phyloP scores from a whole-genome alignment of 2,888 invertebrate species.

The Heliconius ismenius region DNA sequence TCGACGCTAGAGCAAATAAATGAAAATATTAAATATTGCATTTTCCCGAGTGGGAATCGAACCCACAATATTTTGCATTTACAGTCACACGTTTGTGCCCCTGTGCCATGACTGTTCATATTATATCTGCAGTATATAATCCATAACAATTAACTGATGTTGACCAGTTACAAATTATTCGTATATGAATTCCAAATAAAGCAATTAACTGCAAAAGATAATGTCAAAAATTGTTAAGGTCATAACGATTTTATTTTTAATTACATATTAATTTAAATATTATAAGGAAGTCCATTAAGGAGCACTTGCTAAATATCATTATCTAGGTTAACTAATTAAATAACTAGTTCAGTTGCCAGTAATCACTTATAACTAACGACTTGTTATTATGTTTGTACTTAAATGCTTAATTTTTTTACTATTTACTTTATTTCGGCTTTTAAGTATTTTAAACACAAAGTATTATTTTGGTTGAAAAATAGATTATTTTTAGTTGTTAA shows the following conservation, averaged over 20 bases:
- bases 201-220: slow-evolving; percentile 10
- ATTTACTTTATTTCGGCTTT: neutral
- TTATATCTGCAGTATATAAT: too few species aligned
- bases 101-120: too few species aligned
- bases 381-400: slow-evolving; percentile 12
- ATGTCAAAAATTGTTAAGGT: slow-evolving; percentile 11
- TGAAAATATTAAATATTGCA: too few species aligned
- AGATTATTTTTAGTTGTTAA: neutral
- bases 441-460: neutral
- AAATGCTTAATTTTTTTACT: neutral
- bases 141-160: neutral
- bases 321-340: slow-evolving; percentile 31
- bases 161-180: neutral
- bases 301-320: slow-evolving; percentile 29
- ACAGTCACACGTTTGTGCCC: too few species aligned
- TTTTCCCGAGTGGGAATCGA: too few species aligned
- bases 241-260: slow-evolving; percentile 12
- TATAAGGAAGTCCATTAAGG: slow-evolving; percentile 21
- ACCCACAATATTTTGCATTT: too few species aligned
- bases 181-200: neutral
- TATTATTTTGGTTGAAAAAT: neutral
- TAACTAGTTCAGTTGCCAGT: slow-evolving; percentile 26
- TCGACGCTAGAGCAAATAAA: too few species aligned
- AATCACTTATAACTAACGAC: slow-evolving; percentile 9
- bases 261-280: slow-evolving; percentile 25